Base-by-base conservation (phyloP, 2,888 invertebrate species). In the Aspidiotus destructor region DNA sequence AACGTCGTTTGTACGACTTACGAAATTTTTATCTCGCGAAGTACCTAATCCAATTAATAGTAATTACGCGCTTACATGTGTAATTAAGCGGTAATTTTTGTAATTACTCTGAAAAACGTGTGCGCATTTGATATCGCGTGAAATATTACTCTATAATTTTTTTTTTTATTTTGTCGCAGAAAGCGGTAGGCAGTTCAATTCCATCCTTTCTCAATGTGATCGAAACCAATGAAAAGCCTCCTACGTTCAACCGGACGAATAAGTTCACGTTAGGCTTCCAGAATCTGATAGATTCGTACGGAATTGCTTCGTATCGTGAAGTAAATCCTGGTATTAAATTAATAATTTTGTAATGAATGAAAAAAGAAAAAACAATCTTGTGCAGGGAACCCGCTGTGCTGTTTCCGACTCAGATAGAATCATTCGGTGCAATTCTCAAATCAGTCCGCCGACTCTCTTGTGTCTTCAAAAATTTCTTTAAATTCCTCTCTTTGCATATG, bases 201-300 rank as follows among this genome's bases (percentile, higher is more conserved):
- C 90, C 93, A 1, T 93, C 95, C 8, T 94, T 97, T 79, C 80
- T 97, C 75, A 94, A 96, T 79, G 86, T 91, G 64, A 90, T 96
- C 78, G 85, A 88, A 72, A 85, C 88, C 0, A 80, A 81, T 60
- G 89, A 89, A 76, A 82, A 84, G 74, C 94, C 94, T 44, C 96
- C 96, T 1, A 96, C 97, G 0, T 96, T 87, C 79, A 90, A 92
- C 78, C 83, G 91, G 48, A 89, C 92, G 70, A 96, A 96, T 80
- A 89, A 88, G 75, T 96, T 96, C 79, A 97, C 96, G 0, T 81
- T 81, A 72, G 94, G 92, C 67, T 97, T 96, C 82, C 97, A 97
- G 79, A 86, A 85, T 76, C 84, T 97, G 73, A 92, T 97, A 73
- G 92, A 96, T 78, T 84, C 96, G 0, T 97, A 96, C 76, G 97